A percentile compares a stretch with the other conserved stretches of the same genome.
Evolutionary conservation across 2,888 invertebrate genomes (phyloP).

Genomic region (Drosophila putrida): DNA sequence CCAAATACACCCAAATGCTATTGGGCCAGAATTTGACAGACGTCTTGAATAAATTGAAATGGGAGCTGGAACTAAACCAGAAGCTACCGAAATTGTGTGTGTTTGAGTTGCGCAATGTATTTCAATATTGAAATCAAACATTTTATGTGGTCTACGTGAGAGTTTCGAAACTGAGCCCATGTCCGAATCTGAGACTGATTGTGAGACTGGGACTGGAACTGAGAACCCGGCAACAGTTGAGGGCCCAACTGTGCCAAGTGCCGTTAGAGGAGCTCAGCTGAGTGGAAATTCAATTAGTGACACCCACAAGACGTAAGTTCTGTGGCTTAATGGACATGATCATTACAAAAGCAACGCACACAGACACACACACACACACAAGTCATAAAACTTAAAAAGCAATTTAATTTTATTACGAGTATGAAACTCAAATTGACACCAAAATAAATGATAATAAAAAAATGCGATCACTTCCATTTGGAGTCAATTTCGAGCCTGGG

Average conservation of each 20-base stretch:
- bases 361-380: slow-evolving; percentile 8
- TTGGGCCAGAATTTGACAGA: slow-evolving; percentile 23
- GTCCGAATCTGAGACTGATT: not conserved
- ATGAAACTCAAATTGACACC: slow-evolving; percentile 72
- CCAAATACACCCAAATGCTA: slow-evolving; percentile 1
- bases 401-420: slow-evolving; percentile 69
- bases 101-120: slow-evolving; percentile 54
- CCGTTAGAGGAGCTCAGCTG: slow-evolving; percentile 60
- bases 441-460: slow-evolving; percentile 23
- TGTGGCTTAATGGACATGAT: slow-evolving; percentile 55
- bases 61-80: slow-evolving; percentile 1
- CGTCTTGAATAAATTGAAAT: slow-evolving; percentile 52
- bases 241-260: slow-evolving; percentile 54
- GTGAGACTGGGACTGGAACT: not conserved
- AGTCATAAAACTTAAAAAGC: slow-evolving; percentile 66
- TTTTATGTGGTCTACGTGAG: slow-evolving; percentile 52
- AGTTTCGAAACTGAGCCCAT: not conserved
- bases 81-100: slow-evolving; percentile 22
- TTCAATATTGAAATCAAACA: slow-evolving; percentile 57
- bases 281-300: slow-evolving; percentile 77
- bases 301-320: slow-evolving; percentile 66
- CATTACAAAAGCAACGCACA: slow-evolving; percentile 53
- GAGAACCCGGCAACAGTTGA: slow-evolving; percentile 32
- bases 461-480: slow-evolving; percentile 45
- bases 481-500: slow-evolving; percentile 52